Conservation (phyloP, 2,888 invertebrate genomes). For the Cremastinae sp. region DNA sequence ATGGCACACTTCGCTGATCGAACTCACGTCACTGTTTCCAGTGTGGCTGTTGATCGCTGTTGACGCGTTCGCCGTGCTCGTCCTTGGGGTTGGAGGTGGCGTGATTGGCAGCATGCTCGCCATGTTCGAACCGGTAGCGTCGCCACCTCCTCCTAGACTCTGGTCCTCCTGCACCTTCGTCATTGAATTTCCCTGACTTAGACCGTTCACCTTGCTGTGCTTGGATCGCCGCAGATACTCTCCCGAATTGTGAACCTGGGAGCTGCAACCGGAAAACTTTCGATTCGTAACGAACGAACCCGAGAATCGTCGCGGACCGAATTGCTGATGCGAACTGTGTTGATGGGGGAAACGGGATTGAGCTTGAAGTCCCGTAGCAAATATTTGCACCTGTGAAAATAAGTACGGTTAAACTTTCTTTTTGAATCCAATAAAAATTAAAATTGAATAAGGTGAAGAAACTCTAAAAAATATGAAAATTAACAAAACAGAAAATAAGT, state of each 20-base stretch:
- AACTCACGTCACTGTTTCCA: constrained; percentile 70
- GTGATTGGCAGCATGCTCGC: constrained; percentile 73
- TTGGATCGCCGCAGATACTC: constrained; percentile 69
- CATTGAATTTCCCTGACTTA: constrained; percentile 65
- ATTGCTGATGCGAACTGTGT: constrained; percentile 66
- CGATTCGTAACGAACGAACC: constrained; percentile 60
- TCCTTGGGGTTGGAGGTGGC: constrained; percentile 75
- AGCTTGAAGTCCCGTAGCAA: constrained; percentile 62
- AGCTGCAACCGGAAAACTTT: constrained; percentile 47
- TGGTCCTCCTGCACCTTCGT: constrained; percentile 70
- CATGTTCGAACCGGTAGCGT: constrained; percentile 66
- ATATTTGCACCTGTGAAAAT: constrained; percentile 79
- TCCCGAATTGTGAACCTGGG: constrained; percentile 59
- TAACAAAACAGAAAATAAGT: too few relatives aligned
- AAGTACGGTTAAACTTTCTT: too few relatives aligned
- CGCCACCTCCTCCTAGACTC: constrained; percentile 74
- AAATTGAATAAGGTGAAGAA: not conserved
- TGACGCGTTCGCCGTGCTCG: constrained; percentile 27
- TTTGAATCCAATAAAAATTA: not conserved
- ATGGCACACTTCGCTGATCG: constrained; percentile 77
- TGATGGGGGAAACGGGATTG: constrained; percentile 68
- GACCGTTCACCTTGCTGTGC: constrained; percentile 74
- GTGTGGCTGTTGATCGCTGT: constrained; percentile 33
- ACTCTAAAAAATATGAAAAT: constrained; percentile 3
- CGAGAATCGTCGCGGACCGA: constrained; percentile 64